Conservation (phyloP, 2,888 invertebrate genomes). For the Drosophila meridionalis region DNA sequence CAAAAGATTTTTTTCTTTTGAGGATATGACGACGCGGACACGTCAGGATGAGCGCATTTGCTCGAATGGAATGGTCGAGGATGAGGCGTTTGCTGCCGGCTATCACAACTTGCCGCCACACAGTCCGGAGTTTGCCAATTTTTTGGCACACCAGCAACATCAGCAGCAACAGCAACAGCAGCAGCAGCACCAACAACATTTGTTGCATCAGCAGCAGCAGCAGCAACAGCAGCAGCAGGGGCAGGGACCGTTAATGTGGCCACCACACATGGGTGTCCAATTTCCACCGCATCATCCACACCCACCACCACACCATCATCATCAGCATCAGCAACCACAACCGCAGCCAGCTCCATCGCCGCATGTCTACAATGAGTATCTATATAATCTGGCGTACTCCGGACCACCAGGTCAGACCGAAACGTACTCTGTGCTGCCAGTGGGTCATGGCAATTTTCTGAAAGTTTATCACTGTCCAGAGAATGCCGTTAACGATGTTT, state of each 20-base stretch:
- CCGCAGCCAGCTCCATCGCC: conserved; percentile 51
- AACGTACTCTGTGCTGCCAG: conserved; percentile 83
- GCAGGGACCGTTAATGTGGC: conserved; percentile 62
- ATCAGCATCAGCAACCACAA: conserved; percentile 48
- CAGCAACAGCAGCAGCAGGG: conserved; percentile 35
- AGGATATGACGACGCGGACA: conserved; percentile 69
- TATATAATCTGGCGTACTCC: conserved; percentile 74
- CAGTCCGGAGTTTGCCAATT: conserved; percentile 58
- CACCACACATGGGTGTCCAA: conserved; percentile 59
- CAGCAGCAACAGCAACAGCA: conserved; percentile 39
- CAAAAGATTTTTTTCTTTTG: conserved; percentile 17
- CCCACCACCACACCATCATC: conserved; percentile 26
- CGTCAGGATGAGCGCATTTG: conserved; percentile 68
- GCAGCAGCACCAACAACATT: conserved; percentile 27
- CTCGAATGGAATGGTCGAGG: conserved; percentile 49
- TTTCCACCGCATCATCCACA: conserved; percentile 55
- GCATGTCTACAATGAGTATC: conserved; percentile 77
- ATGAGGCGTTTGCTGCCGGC: conserved; percentile 40
- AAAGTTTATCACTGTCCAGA: conserved; percentile 84
- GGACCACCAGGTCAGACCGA: conserved; percentile 74
- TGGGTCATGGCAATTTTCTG: conserved; percentile 84
- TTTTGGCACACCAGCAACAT: conserved; percentile 63
- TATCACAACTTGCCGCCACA: conserved; percentile 60
- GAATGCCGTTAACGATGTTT: conserved; percentile 63
- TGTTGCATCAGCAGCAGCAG: conserved; percentile 46